These are phyloP conservation scores for Apodemus agrarius DNA, from an alignment of 2,797 vertebrate species.

Conservation along the genomic window DNA sequence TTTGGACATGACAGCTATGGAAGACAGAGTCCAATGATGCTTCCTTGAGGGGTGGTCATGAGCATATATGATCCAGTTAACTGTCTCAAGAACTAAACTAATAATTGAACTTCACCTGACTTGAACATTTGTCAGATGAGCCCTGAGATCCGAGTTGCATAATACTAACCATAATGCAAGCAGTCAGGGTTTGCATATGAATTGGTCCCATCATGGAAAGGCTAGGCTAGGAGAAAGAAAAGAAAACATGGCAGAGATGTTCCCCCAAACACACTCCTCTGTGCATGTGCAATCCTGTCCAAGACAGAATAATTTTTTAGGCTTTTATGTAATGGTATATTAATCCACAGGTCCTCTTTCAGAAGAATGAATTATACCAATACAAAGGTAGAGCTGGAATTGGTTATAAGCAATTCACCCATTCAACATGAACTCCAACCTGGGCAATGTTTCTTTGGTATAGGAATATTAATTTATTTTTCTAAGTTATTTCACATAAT, in stretches of 20 bases:
- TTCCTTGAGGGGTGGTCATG: neutral
- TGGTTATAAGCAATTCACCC: neutral
- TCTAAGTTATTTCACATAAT: conserved; percentile 58
- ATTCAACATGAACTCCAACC: neutral
- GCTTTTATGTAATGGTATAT: conserved; percentile 20
- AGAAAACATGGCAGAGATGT: neutral
- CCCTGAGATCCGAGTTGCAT: conserved; percentile 6
- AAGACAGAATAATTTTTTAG: conserved; percentile 22
- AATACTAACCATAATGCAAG: neutral
- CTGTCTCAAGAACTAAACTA: conserved; percentile 40
- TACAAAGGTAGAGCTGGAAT: neutral
- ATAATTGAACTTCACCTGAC: conserved; percentile 10
- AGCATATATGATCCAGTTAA: neutral
- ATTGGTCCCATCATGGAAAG: neutral
- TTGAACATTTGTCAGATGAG: neutral
- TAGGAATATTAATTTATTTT: conserved; percentile 23
- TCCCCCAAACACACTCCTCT: neutral
- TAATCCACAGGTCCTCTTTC: conserved; percentile 1
- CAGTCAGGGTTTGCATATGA: conserved; percentile 12
- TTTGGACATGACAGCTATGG: neutral
- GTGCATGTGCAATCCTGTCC: neutral
- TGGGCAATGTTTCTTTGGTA: neutral
- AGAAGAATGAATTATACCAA: neutral
- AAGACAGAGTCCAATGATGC: neutral
- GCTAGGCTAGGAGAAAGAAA: neutral